Percentiles rank a stretch among this genome's conserved stretches.
Evolutionary conservation across 2,797 vertebrate species (phyloP).

Genomic region (Sebastes matsubarae): DNA sequence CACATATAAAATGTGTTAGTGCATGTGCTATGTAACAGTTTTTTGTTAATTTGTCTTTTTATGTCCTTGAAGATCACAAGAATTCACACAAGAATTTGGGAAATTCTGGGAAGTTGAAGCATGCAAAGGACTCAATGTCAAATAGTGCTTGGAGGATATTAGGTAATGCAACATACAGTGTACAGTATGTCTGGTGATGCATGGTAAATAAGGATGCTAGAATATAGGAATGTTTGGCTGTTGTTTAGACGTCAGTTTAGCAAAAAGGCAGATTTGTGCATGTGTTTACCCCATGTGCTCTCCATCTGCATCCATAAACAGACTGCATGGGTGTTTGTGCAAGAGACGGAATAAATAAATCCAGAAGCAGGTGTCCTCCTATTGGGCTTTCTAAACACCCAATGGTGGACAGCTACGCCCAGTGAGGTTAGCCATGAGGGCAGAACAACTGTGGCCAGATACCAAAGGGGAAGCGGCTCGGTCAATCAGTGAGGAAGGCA

Average conservation of each 20-base stretch:
- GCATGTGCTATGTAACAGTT: background rate
- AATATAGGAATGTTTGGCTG: slow-evolving; percentile 12
- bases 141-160: background rate
- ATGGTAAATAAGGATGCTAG: slow-evolving; percentile 1
- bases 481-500: slow-evolving; percentile 60
- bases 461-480: slow-evolving; percentile 65
- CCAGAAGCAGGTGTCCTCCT: slow-evolving; percentile 79
- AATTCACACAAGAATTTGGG: slow-evolving; percentile 4
- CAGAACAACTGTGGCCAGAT: slow-evolving; percentile 64
- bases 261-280: slow-evolving; percentile 26
- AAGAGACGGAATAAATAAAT: slow-evolving; percentile 70
- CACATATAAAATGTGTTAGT: background rate
- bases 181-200: background rate
- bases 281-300: slow-evolving; percentile 66
- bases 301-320: slow-evolving; percentile 68
- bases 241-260: slow-evolving; percentile 13
- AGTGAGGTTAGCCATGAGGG: slow-evolving; percentile 71
- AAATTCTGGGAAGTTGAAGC: slow-evolving; percentile 9
- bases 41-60: slow-evolving; percentile 13
- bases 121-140: background rate
- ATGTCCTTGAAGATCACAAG: slow-evolving; percentile 3
- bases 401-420: slow-evolving; percentile 59
- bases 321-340: slow-evolving; percentile 64
- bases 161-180: background rate
- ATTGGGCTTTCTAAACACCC: slow-evolving; percentile 56